Percentiles rank a stretch among this genome's conserved stretches.
These are phyloP conservation scores for Suncus etruscus DNA, from an alignment of 2,113 vertebrate species.

Conservation along the genomic window DNA sequence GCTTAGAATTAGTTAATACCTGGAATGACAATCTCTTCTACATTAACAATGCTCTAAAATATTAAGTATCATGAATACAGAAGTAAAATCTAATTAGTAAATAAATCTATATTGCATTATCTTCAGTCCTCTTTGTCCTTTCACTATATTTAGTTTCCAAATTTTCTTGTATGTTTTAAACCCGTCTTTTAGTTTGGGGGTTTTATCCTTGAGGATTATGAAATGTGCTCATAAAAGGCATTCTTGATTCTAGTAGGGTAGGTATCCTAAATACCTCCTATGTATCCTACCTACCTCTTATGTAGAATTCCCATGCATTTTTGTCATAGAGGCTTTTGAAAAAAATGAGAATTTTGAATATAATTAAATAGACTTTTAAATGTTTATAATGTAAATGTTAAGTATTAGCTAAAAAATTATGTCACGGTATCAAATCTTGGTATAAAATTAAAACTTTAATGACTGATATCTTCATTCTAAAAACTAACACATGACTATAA, in stretches of 20 bases:
- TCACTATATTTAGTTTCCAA: not conserved
- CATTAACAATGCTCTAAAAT: not conserved
- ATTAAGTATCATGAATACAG: not conserved
- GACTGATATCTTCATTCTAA: not conserved
- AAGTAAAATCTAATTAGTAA: not conserved
- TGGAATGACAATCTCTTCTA: not conserved
- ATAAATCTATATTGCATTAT: not conserved
- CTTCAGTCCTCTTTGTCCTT: not conserved
- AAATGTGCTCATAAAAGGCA: not conserved
- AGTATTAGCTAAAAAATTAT: not conserved
- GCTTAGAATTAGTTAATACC: not conserved
- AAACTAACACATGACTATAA: not conserved
- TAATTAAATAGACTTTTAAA: not conserved
- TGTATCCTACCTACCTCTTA: too few species aligned
- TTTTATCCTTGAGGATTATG: not conserved
- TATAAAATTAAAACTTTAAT: not conserved
- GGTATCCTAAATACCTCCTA: not conserved
- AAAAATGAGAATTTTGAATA: not conserved
- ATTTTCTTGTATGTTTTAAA: not conserved
- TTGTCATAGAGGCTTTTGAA: not conserved
- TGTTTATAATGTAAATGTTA: not conserved
- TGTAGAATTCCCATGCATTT: not conserved
- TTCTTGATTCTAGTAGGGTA: not conserved
- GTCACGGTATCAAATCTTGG: not conserved
- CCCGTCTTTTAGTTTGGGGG: not conserved